Evolutionary conservation across 2,797 vertebrate genomes (phyloP), one percentile per base, ranked within the genome.

Genomic region (Denticeps clupeoides): DNA sequence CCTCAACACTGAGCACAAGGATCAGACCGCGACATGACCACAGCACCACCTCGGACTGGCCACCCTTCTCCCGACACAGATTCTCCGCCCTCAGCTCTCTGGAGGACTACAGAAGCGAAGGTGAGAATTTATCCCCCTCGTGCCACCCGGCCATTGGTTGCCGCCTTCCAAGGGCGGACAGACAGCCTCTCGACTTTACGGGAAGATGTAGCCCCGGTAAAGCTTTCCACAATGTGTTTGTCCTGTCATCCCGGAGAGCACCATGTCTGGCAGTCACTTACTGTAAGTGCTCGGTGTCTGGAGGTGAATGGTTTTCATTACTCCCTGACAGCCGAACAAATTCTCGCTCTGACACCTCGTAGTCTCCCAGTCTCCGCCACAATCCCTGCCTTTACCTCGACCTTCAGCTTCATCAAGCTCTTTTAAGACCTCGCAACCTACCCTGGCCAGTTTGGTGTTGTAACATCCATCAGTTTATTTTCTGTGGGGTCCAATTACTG

Each of bases 31-130:
- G 80, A 51, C 77, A 85, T 49, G 79, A 74, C 59, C 76, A 71
- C 72, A 45, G 72, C 53, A 3, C 67, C 56, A 72, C 81, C 42
- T 71, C 83, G 4, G 82, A 78, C 51, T 91, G 89, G 90, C 73
- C 81, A 62, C 79, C 76, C 19, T 66, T 79, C 55, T 74, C 72
- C 63, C 48, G 68, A 74, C 86, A 87, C 31, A 84, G 83, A 26
- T 73, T 76, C 58, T 81, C 82, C 35, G 81, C 87, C 4, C 69
- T 83, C 35, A 75, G 86, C 48, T 84, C 87, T 60, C 83, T 87
- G 61, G 91, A 95, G 70, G 79, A 85, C 64, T 83, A 86, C 70
- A 80, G 79, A 66, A 88, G 82, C 46, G 87, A 90, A 70, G 92
- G 88, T 90, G 77, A 75, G 79, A 60, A 50, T n/a, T n/a, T n/a